Evolutionary conservation across 2,888 invertebrate genomes (phyloP).

Genomic region (Strigamia crassipes): DNA sequence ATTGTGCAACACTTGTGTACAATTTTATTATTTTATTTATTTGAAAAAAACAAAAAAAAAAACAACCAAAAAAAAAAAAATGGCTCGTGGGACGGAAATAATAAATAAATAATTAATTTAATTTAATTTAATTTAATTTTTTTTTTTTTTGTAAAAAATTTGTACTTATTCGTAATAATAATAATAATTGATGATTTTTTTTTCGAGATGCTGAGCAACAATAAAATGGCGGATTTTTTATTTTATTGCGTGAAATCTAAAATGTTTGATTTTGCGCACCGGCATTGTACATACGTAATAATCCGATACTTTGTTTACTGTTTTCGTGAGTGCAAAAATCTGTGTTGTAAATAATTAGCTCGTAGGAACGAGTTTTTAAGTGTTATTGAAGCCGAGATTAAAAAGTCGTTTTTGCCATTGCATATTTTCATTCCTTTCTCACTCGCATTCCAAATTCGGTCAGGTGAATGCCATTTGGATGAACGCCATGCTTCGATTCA

Average conservation of each 20-base stretch:
- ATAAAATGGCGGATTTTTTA: no score
- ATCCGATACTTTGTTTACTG: background rate
- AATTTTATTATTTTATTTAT: background rate
- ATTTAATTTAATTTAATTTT: background rate
- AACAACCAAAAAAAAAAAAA: no score
- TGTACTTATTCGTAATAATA: no score
- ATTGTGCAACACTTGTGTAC: slow-evolving; percentile 25
- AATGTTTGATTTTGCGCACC: no score
- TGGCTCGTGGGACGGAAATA: no score
- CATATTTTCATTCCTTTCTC: slow-evolving; percentile 15
- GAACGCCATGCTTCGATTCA: background rate
- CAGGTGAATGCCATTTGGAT: slow-evolving; percentile 31
- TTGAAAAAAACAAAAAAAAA: background rate
- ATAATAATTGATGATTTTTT: no score
- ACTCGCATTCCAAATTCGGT: slow-evolving; percentile 11
- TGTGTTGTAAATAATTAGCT: slow-evolving; percentile 5
- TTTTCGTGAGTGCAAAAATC: background rate
- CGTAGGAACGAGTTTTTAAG: slow-evolving; percentile 6
- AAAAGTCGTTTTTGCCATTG: background rate
- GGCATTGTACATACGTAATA: background rate
- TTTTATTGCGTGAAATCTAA: no score
- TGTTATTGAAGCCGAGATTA: background rate
- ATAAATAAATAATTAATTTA: background rate
- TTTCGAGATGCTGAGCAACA: no score
- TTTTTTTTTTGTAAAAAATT: no score